Conservation (phyloP, 1,140 invertebrate species). For the Heterodera schachtii region DNA sequence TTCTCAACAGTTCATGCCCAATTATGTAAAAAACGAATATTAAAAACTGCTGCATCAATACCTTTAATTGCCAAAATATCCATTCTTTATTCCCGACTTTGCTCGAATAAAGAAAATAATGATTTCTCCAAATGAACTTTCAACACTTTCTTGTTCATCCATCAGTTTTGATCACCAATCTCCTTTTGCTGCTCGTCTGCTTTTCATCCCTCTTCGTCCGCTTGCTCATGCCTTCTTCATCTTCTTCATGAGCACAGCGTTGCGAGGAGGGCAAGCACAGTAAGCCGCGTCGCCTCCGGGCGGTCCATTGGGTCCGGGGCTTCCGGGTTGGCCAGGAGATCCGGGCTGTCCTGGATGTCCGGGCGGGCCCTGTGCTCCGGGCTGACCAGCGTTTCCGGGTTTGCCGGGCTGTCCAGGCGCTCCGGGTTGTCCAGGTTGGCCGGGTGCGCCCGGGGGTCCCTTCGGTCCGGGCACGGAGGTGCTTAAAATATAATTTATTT, state of each 20-base stretch:
- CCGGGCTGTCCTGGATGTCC: constrained; percentile 31
- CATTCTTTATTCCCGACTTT: too few relatives aligned
- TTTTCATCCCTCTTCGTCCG: background rate
- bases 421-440: constrained; percentile 33
- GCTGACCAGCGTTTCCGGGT: constrained; percentile 2
- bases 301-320: constrained; percentile 1
- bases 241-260: background rate
- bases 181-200: background rate
- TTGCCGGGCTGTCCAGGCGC: background rate
- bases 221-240: background rate
- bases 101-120: too few relatives aligned
- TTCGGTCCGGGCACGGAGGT: constrained; percentile 21
- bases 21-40: too few relatives aligned
- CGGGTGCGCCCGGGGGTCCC: constrained; percentile 30
- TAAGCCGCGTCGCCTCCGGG: background rate
- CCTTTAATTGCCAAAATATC: too few relatives aligned
- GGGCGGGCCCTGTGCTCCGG: constrained; percentile 25
- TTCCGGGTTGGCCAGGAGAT: constrained; percentile 17
- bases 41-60: too few relatives aligned
- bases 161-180: too few relatives aligned
- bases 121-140: too few relatives aligned
- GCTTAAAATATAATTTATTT: background rate
- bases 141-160: too few relatives aligned
- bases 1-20: too few relatives aligned
- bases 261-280: background rate